Evolutionary conservation across 2,888 invertebrate genomes (phyloP), one percentile per base, ranked within the genome.

Genomic region (Plusia festucae): DNA sequence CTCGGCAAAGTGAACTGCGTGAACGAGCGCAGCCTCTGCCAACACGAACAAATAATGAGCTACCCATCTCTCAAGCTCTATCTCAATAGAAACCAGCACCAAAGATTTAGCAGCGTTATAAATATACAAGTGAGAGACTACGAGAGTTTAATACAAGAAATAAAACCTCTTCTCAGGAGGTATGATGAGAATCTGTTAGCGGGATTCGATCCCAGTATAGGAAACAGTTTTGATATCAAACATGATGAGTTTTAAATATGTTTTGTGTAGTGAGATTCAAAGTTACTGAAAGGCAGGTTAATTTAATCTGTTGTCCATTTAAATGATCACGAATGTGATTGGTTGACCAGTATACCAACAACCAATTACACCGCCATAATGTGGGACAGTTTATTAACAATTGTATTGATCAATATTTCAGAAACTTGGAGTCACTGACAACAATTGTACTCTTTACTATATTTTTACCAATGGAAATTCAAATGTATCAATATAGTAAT

Each of bases 1-100:
- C 87, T 92, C 8, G 95, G 93, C 58, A 91, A 89, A 85, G 95
- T 95, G 68, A 92, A 95, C 82, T 95, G 95, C 79, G 66, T 93
- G 7, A 83, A 82, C 5, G 94, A 95, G 27, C 88, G 93, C 1
- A 86, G 88, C 1, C 71, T 95, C 0, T 95, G 95, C 73, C 91
- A 92, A 65, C 89, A 91, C 75, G 93, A 95, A 68, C 90, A 91
- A 40, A 88, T 95, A 27, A 85, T 85, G 32, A 87, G 88, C 60
- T 95, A 95, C 74, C 95, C 95, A 0, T 88, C 92, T 0, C 85
- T 95, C 3, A 88, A 87, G 16, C 81, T 95, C 0, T 95, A 93
- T 77, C 78, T 93, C 3, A 77, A 68, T 30, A 79, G 91, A 9
- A 91, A 87, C 65, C 73, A 73, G 0, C 84, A 77, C 9, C 88